These are phyloP conservation scores for Chironomus riparius DNA, from an alignment of 2,888 invertebrate genomes.

Conservation along the genomic window DNA sequence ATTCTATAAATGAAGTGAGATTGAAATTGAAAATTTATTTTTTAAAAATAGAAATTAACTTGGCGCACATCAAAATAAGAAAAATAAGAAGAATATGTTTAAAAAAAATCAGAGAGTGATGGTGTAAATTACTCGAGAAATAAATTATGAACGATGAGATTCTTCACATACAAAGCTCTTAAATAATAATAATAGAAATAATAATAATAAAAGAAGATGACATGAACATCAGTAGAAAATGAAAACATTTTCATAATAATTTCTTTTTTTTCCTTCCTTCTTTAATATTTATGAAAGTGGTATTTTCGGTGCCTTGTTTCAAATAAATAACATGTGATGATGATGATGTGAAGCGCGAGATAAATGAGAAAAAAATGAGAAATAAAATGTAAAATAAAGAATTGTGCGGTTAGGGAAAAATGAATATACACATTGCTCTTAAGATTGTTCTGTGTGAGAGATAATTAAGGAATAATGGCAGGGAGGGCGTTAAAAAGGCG, in stretches of 20 bases:
- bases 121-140: constrained; percentile 22
- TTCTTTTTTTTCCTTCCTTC: not conserved
- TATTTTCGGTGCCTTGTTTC: not conserved
- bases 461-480: not conserved
- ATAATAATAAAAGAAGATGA: not conserved
- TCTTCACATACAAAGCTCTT: not conserved
- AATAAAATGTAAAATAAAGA: too few relatives aligned
- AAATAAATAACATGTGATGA: not conserved
- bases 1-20: not conserved
- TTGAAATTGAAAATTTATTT: not conserved
- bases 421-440: not conserved
- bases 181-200: constrained; percentile 9
- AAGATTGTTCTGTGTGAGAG: not conserved
- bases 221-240: constrained; percentile 11
- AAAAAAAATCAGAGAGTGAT: constrained; percentile 1
- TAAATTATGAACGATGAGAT: not conserved
- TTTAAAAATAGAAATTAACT: not conserved
- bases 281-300: not conserved
- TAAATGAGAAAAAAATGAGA: not conserved
- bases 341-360: not conserved
- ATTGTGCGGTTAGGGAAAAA: not conserved
- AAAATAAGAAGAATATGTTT: not conserved
- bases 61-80: not conserved
- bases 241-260: not conserved
- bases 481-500: not conserved